A percentile compares a stretch with the other conserved stretches of the same genome.
phyloP scores from a whole-genome alignment of 2,888 invertebrate species.

The Uropetala carovei region DNA sequence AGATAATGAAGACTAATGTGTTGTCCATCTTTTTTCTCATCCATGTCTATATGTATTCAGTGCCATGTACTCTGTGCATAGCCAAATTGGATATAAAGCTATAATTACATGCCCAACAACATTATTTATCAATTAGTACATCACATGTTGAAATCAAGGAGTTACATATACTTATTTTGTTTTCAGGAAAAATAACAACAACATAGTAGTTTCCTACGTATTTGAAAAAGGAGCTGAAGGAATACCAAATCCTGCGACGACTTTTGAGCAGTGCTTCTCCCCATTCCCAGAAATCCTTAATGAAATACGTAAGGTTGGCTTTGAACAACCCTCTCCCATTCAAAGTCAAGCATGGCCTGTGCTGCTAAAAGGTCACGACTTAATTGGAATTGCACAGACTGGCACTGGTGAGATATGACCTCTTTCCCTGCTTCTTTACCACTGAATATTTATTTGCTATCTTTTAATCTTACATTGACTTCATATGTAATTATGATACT shows the following conservation, averaged over 20 bases:
- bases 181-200: conserved; percentile 80
- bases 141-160: neutral
- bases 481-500: too few relatives aligned
- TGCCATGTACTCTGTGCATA: too few relatives aligned
- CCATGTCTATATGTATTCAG: too few relatives aligned
- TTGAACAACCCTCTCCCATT: conserved; percentile 91
- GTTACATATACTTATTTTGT: neutral
- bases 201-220: conserved; percentile 84
- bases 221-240: conserved; percentile 75
- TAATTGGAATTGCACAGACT: conserved; percentile 98
- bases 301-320: conserved; percentile 89
- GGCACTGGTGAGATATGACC: conserved; percentile 80
- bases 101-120: neutral
- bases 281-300: conserved; percentile 89
- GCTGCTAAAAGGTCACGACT: conserved; percentile 90
- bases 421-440: neutral
- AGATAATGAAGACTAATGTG: too few relatives aligned
- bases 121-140: neutral
- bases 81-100: too few relatives aligned
- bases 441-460: too few relatives aligned
- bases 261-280: conserved; percentile 87
- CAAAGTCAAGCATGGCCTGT: conserved; percentile 97
- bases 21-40: too few relatives aligned
- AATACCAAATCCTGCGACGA: conserved; percentile 87
- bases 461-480: too few relatives aligned